phyloP scores from a whole-genome alignment of 2,113 vertebrate species.

The Corythornis madagascariensis region DNA sequence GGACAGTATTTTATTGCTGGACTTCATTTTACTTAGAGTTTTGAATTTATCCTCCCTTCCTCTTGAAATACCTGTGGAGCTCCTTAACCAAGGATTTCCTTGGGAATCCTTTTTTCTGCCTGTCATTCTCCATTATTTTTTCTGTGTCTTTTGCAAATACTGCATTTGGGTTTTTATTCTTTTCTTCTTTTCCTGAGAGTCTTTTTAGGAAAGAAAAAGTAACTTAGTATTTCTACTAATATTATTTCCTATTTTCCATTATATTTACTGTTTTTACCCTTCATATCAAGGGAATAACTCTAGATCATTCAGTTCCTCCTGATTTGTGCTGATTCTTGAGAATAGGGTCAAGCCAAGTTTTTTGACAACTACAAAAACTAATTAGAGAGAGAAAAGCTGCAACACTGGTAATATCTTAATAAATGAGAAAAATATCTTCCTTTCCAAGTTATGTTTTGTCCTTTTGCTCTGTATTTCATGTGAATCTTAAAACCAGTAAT shows the following conservation, averaged over 20 bases:
- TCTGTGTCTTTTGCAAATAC: background rate
- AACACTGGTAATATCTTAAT: background rate
- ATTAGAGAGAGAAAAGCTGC: background rate
- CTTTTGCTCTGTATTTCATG: background rate
- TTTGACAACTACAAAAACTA: background rate
- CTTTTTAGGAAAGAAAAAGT: background rate
- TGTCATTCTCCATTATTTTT: background rate
- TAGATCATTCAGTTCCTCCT: background rate
- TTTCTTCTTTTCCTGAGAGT: background rate
- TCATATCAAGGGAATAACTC: background rate
- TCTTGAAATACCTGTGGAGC: background rate
- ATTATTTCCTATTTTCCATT: background rate
- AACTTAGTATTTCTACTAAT: background rate
- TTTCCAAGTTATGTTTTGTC: background rate
- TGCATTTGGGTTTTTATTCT: background rate
- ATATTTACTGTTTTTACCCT: background rate
- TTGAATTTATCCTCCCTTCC: background rate
- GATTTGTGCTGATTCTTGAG: background rate
- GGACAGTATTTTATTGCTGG: background rate
- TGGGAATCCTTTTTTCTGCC: background rate
- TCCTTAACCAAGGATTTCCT: background rate
- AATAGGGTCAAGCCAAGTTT: background rate
- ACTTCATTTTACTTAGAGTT: background rate
- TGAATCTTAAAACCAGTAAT: background rate
- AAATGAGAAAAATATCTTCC: background rate